A percentile compares a stretch with the other conserved stretches of the same genome.
Conservation (phyloP, 2,113 vertebrate genomes). For the Hydrochoerus hydrochaeris region DNA sequence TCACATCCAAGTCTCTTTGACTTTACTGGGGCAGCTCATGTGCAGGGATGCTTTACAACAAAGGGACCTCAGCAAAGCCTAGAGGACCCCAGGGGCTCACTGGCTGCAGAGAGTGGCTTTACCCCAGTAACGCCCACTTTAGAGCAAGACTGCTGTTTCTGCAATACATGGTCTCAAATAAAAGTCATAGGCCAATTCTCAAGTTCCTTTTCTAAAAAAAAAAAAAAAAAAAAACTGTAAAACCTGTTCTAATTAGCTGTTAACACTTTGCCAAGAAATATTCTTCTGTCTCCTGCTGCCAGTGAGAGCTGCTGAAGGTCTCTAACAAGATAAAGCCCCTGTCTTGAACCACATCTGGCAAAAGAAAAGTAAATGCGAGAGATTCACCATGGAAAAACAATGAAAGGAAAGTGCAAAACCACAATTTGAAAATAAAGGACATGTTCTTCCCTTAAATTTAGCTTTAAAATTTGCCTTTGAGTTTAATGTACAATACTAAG, state of each 20-base stretch:
- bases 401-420: not conserved
- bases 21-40: not conserved
- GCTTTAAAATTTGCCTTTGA: constrained; percentile 15
- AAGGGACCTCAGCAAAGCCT: not conserved
- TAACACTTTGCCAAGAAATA: not conserved
- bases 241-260: not conserved
- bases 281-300: not conserved
- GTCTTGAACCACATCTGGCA: not conserved
- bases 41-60: not conserved
- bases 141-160: not conserved
- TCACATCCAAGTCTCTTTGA: not conserved
- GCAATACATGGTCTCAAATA: constrained; percentile 30
- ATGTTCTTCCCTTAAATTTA: constrained; percentile 34
- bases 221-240: not conserved
- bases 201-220: constrained; percentile 1
- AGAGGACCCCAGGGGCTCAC: not conserved
- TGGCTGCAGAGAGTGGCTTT: not conserved
- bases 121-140: not conserved
- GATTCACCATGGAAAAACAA: not conserved
- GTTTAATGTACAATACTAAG: not conserved
- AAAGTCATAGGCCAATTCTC: not conserved
- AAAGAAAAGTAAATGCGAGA: not conserved
- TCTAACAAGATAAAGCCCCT: not conserved
- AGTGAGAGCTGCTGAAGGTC: not conserved
- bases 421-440: constrained; percentile 2